phyloP scores from a whole-genome alignment of 2,113 vertebrate genomes.

The Perca flavescens region DNA sequence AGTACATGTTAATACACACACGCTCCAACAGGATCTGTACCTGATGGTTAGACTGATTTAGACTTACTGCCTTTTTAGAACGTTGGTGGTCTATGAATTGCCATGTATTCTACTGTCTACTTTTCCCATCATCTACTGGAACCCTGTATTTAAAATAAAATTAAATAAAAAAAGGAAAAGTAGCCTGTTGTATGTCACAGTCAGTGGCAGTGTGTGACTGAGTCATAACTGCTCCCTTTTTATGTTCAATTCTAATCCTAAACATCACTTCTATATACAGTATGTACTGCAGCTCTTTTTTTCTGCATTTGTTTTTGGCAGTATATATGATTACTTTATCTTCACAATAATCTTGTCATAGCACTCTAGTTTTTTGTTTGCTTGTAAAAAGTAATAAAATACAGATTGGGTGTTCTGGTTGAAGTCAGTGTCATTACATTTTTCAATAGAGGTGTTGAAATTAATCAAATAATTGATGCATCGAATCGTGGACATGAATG shows the following conservation, averaged over 20 bases:
- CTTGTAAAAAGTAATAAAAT: background rate
- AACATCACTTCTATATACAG: constrained; percentile 4
- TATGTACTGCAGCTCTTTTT: background rate
- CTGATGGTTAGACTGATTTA: constrained; percentile 70
- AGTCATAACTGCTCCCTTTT: constrained; percentile 19
- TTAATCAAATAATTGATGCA: too few relatives aligned
- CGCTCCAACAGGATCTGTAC: constrained; percentile 54
- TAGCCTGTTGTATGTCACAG: constrained; percentile 4
- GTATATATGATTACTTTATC: background rate
- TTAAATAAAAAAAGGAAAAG: too few relatives aligned
- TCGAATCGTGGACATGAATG: too few relatives aligned
- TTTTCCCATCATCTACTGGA: constrained; percentile 17
- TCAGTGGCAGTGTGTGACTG: background rate
- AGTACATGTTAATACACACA: constrained; percentile 69
- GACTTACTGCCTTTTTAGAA: constrained; percentile 41
- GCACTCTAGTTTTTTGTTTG: background rate
- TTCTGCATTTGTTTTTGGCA: background rate
- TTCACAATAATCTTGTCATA: background rate
- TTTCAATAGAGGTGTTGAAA: background rate
- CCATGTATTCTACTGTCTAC: constrained; percentile 21
- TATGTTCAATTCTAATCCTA: constrained; percentile 1
- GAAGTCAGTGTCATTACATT: background rate
- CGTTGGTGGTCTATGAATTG: constrained; percentile 69
- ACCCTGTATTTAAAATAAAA: constrained; percentile 10
- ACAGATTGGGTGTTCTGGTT: background rate